Conservation (phyloP, 2,888 invertebrate species). For the Polymixis lichenea region DNA sequence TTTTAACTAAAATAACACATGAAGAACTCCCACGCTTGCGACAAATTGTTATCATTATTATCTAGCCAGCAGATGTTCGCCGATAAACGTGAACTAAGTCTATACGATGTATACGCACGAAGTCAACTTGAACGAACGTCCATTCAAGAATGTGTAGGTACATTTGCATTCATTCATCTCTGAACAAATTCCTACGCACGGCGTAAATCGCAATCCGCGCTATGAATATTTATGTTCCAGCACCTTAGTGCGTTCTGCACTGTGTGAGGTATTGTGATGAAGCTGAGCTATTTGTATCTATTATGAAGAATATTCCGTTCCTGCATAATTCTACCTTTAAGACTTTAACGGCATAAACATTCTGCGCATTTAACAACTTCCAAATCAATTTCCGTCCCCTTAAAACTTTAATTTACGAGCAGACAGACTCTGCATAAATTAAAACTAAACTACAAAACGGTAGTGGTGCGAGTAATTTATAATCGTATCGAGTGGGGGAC, state of each 20-base stretch:
- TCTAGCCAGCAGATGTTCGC: constrained; percentile 58
- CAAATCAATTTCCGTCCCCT: constrained; percentile 29
- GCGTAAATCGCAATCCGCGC: constrained; percentile 47
- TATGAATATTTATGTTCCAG: constrained; percentile 58
- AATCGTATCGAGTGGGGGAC: constrained; percentile 67
- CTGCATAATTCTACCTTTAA: background rate
- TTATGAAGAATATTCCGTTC: constrained; percentile 6
- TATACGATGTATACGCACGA: constrained; percentile 17
- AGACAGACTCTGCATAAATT: constrained; percentile 41
- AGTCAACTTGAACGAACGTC: constrained; percentile 33
- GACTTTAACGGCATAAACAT: background rate
- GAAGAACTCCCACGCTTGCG: constrained; percentile 70
- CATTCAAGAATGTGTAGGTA: constrained; percentile 59
- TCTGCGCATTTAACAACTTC: constrained; percentile 9
- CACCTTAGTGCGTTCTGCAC: constrained; percentile 44
- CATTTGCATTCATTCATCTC: constrained; percentile 67
- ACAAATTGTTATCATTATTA: constrained; percentile 60
- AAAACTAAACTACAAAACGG: constrained; percentile 50
- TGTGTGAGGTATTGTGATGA: constrained; percentile 45
- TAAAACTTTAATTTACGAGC: constrained; percentile 29
- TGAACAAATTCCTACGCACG: constrained; percentile 57
- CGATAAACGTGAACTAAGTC: constrained; percentile 29
- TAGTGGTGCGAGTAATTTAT: constrained; percentile 65
- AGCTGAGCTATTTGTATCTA: background rate
- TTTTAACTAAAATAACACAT: constrained; percentile 74